Percentiles rank a stretch among this genome's conserved stretches.
Conservation (phyloP, 53 echinoderm and acorn worm genomes). For the Crossaster papposus region DNA sequence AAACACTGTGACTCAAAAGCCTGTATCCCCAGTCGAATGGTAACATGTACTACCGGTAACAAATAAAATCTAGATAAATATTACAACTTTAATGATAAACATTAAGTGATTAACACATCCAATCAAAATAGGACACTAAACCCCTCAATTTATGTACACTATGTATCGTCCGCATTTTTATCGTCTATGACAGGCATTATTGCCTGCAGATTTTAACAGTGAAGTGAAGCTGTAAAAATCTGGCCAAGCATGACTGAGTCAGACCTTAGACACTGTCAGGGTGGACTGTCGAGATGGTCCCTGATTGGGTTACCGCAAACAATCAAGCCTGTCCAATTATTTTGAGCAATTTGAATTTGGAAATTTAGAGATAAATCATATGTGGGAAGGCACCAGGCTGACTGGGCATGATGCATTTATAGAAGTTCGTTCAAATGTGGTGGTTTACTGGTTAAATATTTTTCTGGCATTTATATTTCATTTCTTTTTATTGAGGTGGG, state of each 20-base stretch:
- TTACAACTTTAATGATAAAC: too few species aligned
- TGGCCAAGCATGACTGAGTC: background rate
- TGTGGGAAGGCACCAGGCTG: background rate
- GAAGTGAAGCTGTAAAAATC: background rate
- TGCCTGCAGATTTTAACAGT: too few species aligned
- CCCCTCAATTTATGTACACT: too few species aligned
- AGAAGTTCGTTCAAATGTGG: background rate
- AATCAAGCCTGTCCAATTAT: background rate
- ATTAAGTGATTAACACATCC: too few species aligned
- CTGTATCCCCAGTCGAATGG: too few species aligned
- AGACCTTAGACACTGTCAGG: background rate
- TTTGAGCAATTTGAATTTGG: slow-evolving; percentile 11
- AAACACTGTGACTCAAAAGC: too few species aligned
- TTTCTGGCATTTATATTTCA: background rate
- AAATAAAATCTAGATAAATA: too few species aligned
- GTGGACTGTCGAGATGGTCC: slow-evolving; percentile 9
- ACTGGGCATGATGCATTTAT: background rate
- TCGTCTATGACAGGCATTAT: too few species aligned
- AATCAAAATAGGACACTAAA: too few species aligned
- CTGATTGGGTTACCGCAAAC: slow-evolving; percentile 20
- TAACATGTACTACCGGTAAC: too few species aligned
- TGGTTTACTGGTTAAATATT: background rate
- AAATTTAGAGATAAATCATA: slow-evolving; percentile 30
- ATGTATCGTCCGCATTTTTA: too few species aligned
- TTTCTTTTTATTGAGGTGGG: background rate